Percentiles rank a stretch among this genome's conserved stretches.
phyloP scores from a whole-genome alignment of 1,140 invertebrate species.

The Pteromalus puparum region DNA sequence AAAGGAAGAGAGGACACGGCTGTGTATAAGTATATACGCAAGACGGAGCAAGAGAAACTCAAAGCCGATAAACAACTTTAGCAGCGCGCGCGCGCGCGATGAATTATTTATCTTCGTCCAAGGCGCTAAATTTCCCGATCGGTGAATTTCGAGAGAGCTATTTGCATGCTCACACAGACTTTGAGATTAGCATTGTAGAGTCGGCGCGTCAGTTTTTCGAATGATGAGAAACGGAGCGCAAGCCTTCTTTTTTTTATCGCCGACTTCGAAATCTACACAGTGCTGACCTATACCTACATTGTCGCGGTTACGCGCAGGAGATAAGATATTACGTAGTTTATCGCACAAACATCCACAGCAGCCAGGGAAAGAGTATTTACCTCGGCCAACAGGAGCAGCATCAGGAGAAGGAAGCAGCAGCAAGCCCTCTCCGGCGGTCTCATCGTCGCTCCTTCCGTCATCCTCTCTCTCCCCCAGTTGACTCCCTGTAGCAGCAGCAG shows the following conservation, averaged over 20 bases:
- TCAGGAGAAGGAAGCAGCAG: slow-evolving; percentile 24
- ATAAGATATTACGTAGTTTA: too few relatives aligned
- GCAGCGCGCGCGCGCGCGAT: neutral
- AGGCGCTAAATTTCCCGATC: neutral
- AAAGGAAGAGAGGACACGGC: neutral
- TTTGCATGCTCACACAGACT: too few relatives aligned
- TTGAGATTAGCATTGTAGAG: too few relatives aligned
- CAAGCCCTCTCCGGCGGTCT: neutral
- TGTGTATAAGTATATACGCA: too few relatives aligned
- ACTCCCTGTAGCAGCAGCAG: neutral
- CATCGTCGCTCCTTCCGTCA: slow-evolving; percentile 2
- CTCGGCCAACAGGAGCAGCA: slow-evolving; percentile 30
- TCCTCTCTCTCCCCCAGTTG: neutral
- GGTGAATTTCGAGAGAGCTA: too few relatives aligned
- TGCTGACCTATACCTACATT: too few relatives aligned
- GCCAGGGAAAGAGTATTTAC: neutral
- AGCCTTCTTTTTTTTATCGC: too few relatives aligned
- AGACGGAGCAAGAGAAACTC: neutral
- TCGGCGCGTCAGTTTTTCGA: too few relatives aligned
- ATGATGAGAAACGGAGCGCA: too few relatives aligned
- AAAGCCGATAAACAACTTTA: neutral
- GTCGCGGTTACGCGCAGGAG: neutral
- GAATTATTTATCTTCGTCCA: neutral
- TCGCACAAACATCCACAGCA: too few relatives aligned
- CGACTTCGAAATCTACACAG: too few relatives aligned